Percentiles rank a stretch among this genome's conserved stretches.
Evolutionary conservation across 1,140 invertebrate genomes (phyloP).

Genomic region (Chelonus insularis): DNA sequence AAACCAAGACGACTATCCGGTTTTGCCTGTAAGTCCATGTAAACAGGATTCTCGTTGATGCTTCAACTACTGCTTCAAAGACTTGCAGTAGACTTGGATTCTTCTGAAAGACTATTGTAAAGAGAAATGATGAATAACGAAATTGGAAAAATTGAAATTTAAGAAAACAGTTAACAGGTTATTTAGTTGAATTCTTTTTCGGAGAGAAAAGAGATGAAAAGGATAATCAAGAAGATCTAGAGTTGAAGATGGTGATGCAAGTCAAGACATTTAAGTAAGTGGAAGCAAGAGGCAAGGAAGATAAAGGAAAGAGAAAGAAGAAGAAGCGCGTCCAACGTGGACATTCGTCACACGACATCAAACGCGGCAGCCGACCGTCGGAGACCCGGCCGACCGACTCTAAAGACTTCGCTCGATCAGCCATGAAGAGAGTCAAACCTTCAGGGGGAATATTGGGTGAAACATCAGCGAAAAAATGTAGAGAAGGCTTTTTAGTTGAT

Average conservation of each 20-base stretch:
- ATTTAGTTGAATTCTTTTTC: too few species aligned
- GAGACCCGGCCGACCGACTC: conserved; percentile 26
- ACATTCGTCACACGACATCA: conserved; percentile 40
- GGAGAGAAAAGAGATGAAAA: too few species aligned
- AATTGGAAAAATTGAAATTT: too few species aligned
- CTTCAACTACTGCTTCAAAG: too few species aligned
- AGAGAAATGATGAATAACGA: too few species aligned
- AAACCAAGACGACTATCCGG: conserved; percentile 30
- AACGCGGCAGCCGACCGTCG: conserved; percentile 35
- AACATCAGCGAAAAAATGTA: conserved; percentile 13
- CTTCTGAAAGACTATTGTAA: too few species aligned
- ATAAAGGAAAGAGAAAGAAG: conserved; percentile 10
- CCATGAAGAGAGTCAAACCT: conserved; percentile 17
- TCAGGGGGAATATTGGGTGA: neutral
- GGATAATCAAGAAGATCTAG: too few species aligned
- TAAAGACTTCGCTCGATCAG: conserved; percentile 30
- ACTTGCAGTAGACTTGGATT: too few species aligned
- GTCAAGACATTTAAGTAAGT: too few species aligned
- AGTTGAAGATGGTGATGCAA: too few species aligned
- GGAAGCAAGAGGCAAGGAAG: too few species aligned
- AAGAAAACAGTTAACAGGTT: too few species aligned
- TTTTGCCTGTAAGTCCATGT: conserved; percentile 44
- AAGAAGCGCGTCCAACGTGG: conserved; percentile 35
- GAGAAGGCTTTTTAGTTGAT: conserved; percentile 15
- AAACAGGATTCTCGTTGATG: conserved; percentile 47